phyloP scores from a whole-genome alignment of 2,113 vertebrate genomes.

The Helogale parvula region DNA sequence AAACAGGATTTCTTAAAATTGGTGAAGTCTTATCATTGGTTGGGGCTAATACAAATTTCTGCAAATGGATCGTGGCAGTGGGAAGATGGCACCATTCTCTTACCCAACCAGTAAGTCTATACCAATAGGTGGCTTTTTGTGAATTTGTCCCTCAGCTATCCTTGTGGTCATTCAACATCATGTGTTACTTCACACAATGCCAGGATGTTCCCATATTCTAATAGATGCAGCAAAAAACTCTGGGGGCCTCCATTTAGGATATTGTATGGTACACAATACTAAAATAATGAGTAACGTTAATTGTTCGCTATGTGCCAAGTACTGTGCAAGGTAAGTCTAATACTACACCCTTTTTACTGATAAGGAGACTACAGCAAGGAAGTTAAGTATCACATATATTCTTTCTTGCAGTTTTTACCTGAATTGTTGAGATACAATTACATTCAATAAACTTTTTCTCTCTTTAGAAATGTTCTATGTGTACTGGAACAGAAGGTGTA shows the following conservation, averaged over 20 bases:
- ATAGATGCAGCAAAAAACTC: neutral
- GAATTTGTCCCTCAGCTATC: neutral
- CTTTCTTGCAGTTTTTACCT: neutral
- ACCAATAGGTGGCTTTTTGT: neutral
- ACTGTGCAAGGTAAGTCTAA: neutral
- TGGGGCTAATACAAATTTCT: conserved; percentile 8
- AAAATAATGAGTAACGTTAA: neutral
- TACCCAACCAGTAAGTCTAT: conserved; percentile 50
- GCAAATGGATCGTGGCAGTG: conserved; percentile 61
- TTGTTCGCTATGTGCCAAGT: neutral
- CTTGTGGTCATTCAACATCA: neutral
- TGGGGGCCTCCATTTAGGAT: neutral
- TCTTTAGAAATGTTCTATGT: neutral
- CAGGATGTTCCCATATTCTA: neutral
- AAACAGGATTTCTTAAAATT: conserved; percentile 72
- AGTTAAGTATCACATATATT: neutral
- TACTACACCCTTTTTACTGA: neutral
- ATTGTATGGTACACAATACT: neutral
- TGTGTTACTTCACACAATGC: neutral
- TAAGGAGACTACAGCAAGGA: neutral
- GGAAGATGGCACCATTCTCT: conserved; percentile 66
- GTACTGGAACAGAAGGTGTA: neutral
- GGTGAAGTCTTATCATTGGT: conserved; percentile 71
- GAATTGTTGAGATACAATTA: neutral
- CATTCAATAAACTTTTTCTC: neutral